Percentiles rank a stretch among this genome's conserved stretches.
phyloP scores from a whole-genome alignment of 2,113 vertebrate genomes.

The Nestor notabilis region DNA sequence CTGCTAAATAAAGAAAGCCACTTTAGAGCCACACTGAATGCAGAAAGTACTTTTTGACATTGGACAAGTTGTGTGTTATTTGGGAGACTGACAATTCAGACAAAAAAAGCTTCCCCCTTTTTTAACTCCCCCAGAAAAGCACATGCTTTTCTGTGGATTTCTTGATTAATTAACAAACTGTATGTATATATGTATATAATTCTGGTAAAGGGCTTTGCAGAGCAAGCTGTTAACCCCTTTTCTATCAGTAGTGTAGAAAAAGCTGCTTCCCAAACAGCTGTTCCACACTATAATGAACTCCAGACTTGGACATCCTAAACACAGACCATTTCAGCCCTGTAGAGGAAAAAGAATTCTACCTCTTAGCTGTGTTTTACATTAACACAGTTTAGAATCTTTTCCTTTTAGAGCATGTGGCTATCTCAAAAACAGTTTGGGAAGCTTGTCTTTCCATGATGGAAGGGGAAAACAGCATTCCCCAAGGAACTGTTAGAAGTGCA shows the following conservation, averaged over 20 bases:
- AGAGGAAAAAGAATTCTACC: not conserved
- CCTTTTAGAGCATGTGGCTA: not conserved
- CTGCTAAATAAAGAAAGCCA: not conserved
- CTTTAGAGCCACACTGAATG: not conserved
- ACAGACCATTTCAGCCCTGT: not conserved
- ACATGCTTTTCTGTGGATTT: not conserved
- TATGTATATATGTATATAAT: not conserved
- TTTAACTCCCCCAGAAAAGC: not conserved
- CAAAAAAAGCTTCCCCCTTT: not conserved
- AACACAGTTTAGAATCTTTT: conserved; percentile 1
- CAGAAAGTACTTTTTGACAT: not conserved
- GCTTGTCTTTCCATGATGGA: not conserved
- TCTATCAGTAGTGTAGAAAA: not conserved
- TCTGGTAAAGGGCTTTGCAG: not conserved
- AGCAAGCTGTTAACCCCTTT: not conserved
- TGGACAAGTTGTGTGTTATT: not conserved
- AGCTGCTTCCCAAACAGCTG: conserved; percentile 20
- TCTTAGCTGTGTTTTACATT: not conserved
- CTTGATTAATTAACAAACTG: not conserved
- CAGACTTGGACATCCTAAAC: conserved; percentile 30
- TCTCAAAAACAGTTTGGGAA: not conserved
- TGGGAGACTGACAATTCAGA: not conserved
- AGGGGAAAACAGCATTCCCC: conserved; percentile 18
- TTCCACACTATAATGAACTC: not conserved
- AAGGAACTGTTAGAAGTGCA: not conserved